Conservation (phyloP, 1,140 invertebrate genomes). For the Lordiphosa collinella region DNA sequence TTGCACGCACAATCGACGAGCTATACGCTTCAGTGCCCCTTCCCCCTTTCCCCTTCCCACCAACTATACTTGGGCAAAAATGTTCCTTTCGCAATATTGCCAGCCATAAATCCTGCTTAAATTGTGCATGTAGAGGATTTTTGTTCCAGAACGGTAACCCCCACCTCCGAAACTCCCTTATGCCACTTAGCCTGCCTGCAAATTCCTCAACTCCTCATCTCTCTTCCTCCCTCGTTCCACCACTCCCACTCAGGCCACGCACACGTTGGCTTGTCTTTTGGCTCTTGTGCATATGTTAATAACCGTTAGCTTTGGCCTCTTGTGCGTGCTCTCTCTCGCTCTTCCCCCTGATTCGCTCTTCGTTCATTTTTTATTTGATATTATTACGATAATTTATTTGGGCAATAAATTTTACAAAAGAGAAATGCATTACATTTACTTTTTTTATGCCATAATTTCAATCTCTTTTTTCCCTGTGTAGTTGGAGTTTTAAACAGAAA, state of each 20-base stretch:
- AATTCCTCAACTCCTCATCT: slow-evolving; percentile 36
- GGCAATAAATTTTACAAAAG: slow-evolving; percentile 66
- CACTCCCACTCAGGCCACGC: slow-evolving; percentile 1
- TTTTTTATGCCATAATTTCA: slow-evolving; percentile 62
- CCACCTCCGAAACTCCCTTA: background rate
- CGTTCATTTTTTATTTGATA: slow-evolving; percentile 66
- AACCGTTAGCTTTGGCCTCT: slow-evolving; percentile 67
- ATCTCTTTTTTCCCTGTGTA: slow-evolving; percentile 32
- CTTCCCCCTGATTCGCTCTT: background rate
- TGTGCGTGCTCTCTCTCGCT: slow-evolving; percentile 27
- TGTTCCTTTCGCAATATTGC: slow-evolving; percentile 69
- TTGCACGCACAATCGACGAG: slow-evolving; percentile 72
- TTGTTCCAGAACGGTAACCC: slow-evolving; percentile 67
- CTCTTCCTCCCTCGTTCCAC: background rate
- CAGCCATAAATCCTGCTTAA: slow-evolving; percentile 77
- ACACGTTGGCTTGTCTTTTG: slow-evolving; percentile 40
- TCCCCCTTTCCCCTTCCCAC: background rate
- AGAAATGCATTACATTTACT: slow-evolving; percentile 64
- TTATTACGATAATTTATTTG: slow-evolving; percentile 78
- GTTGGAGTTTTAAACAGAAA: background rate
- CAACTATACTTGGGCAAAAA: slow-evolving; percentile 22
- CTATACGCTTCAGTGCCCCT: slow-evolving; percentile 34
- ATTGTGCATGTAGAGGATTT: slow-evolving; percentile 77
- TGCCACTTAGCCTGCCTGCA: slow-evolving; percentile 45
- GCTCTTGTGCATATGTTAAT: slow-evolving; percentile 68